Conservation (phyloP, 2,113 vertebrate species). For the Lamprotornis superbus region DNA sequence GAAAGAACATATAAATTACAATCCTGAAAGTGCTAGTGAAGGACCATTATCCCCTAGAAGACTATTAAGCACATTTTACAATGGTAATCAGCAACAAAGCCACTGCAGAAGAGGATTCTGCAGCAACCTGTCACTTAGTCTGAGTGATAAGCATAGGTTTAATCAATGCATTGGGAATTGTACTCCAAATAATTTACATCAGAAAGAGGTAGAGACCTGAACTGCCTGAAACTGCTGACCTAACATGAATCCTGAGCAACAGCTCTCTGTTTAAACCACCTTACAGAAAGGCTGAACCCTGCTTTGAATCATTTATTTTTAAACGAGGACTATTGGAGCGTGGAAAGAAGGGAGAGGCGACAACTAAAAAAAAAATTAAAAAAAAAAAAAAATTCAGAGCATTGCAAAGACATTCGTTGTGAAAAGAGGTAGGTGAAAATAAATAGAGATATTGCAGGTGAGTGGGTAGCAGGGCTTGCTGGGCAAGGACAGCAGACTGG, state of each 20-base stretch:
- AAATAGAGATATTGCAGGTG: background rate
- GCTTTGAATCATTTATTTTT: background rate
- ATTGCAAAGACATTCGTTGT: background rate
- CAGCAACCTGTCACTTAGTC: background rate
- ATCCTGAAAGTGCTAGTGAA: background rate
- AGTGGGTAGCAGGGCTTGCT: background rate
- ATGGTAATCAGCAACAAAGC: background rate
- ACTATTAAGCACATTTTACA: background rate
- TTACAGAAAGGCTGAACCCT: background rate
- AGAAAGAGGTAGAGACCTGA: conserved; percentile 1
- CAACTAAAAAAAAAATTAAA: too few relatives aligned
- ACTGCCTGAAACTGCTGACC: background rate
- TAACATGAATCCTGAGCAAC: background rate
- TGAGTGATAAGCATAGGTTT: background rate
- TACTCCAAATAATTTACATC: background rate
- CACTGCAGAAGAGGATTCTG: background rate
- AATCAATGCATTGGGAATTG: background rate
- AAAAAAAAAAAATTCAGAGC: background rate
- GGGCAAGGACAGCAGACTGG: background rate
- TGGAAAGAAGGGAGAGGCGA: background rate
- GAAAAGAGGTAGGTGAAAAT: conserved; percentile 6
- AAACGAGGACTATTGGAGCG: rapidly evolving
- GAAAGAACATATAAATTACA: conserved; percentile 15
- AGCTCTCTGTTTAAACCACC: background rate
- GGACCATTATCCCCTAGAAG: background rate